Percentiles rank a stretch among this genome's conserved stretches.
Evolutionary conservation across 2,797 vertebrate species (phyloP).

Genomic region (Mus spretus): DNA sequence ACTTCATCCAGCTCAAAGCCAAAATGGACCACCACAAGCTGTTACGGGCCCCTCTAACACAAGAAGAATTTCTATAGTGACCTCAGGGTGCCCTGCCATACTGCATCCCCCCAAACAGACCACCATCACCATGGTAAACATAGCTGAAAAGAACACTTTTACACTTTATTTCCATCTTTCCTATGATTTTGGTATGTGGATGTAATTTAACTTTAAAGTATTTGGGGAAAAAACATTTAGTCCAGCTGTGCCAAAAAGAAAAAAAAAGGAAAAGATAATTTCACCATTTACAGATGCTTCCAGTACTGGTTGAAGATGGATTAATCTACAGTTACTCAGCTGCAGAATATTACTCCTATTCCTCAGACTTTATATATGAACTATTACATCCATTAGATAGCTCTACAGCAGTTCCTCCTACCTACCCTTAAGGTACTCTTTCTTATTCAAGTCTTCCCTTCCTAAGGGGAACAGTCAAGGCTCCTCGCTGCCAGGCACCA

Average conservation of each 20-base stretch:
- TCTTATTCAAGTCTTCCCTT: conserved; percentile 78
- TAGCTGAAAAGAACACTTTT: conserved; percentile 77
- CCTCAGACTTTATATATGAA: conserved; percentile 84
- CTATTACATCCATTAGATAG: conserved; percentile 86
- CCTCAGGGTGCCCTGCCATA: conserved; percentile 79
- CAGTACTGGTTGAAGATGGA: conserved; percentile 85
- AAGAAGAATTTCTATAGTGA: conserved; percentile 76
- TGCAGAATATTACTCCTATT: conserved; percentile 87
- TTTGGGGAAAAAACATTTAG: conserved; percentile 84
- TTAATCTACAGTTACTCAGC: conserved; percentile 85
- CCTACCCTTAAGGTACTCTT: conserved; percentile 84
- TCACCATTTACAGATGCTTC: conserved; percentile 87
- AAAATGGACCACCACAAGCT: conserved; percentile 64
- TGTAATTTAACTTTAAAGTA: conserved; percentile 85
- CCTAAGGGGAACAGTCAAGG: conserved; percentile 77
- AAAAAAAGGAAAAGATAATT: conserved; percentile 78
- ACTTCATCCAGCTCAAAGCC: conserved; percentile 61
- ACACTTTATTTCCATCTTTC: conserved; percentile 77
- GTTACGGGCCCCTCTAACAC: conserved; percentile 59
- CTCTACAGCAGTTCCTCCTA: conserved; percentile 84
- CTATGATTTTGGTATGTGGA: conserved; percentile 77
- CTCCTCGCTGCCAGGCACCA: conserved; percentile 68
- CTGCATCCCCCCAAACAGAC: conserved; percentile 68
- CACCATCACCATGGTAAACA: conserved; percentile 66
- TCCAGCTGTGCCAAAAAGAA: conserved; percentile 82